phyloP scores from a whole-genome alignment of 2,797 vertebrate species.

The Lithobates pipiens region DNA sequence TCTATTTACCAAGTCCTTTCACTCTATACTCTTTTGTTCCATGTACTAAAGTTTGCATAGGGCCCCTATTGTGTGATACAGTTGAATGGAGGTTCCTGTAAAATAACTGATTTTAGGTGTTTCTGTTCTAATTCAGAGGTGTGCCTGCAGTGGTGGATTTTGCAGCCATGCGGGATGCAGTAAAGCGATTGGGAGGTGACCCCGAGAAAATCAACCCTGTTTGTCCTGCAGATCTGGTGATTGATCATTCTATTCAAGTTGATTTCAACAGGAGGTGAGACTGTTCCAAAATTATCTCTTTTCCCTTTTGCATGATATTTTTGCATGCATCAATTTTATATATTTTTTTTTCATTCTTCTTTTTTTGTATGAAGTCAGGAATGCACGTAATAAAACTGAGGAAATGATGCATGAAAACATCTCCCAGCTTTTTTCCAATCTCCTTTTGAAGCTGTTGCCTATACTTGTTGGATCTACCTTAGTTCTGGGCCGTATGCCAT shows the following conservation, averaged over 20 bases:
- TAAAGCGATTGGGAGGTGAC: constrained; percentile 88
- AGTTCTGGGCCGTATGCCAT: neutral
- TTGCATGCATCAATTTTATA: neutral
- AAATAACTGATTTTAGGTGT: neutral
- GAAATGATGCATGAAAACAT: neutral
- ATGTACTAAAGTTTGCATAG: too few relatives aligned
- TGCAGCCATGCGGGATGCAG: constrained; percentile 95
- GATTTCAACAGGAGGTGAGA: constrained; percentile 94
- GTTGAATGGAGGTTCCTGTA: neutral
- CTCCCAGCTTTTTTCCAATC: neutral
- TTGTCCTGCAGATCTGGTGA: constrained; percentile 94
- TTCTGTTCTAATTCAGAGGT: constrained; percentile 76
- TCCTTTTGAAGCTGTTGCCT: neutral
- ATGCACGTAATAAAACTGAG: neutral
- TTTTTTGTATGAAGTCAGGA: neutral
- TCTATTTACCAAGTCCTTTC: too few relatives aligned
- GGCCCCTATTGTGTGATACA: too few relatives aligned
- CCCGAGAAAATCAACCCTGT: constrained; percentile 96
- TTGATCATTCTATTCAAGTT: constrained; percentile 98
- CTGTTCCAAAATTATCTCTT: constrained; percentile 3
- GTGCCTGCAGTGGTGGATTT: constrained; percentile 98
- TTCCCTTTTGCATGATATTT: neutral
- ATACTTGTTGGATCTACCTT: neutral
- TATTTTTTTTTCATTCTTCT: neutral
- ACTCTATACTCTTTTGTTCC: too few relatives aligned